Evolutionary conservation across 2,113 vertebrate species (phyloP), one percentile per base, ranked within the genome.

Genomic region (Lampris megalopsis): DNA sequence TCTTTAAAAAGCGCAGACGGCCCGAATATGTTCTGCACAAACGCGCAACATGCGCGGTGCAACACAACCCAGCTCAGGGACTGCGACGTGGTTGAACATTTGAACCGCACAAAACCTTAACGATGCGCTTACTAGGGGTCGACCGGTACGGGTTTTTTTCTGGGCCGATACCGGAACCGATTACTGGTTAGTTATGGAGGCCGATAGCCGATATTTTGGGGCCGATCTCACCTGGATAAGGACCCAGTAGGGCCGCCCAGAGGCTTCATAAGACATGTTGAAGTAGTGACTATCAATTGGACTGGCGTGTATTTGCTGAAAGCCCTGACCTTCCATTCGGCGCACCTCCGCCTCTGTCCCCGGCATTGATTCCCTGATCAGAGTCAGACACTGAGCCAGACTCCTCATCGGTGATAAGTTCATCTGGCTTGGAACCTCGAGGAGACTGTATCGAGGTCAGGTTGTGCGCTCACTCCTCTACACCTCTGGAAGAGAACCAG

Each of bases 1-100:
- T 6, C 13, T 43, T 6, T 5, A 11, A 61, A 37, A 38, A 38
- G 10, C 24, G 5, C 3, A 5, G 42, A 45, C 49, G 37, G 3
- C 9, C 6, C 40, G 42, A 65, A 9, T 75, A 67, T 74, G 48
- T 77, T 72, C 59, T 47, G 42, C 47, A 50, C 57, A 54, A 74
- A 66, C 41, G 24, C 10, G 13, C 67, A 73, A n/a, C 66, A 59
- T 68, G 63, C 63, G 43, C 40, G 61, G 73, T 67, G 50, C 56
- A 36, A 50, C 40, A 49, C 48, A 54, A 38, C 47, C 54, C 64
- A 57, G 40, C 52, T 41, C 8, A 41, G 63, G 73, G n/a, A 72
- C 45, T 76, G 38, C 45, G 69, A 76, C 52, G 41, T 9, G 10
- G 50, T 52, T 13, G 11, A 52, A 52, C 70, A 47, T 72, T 65